phyloP scores from a whole-genome alignment of 1,140 invertebrate genomes.

The Apolygus lucorum region DNA sequence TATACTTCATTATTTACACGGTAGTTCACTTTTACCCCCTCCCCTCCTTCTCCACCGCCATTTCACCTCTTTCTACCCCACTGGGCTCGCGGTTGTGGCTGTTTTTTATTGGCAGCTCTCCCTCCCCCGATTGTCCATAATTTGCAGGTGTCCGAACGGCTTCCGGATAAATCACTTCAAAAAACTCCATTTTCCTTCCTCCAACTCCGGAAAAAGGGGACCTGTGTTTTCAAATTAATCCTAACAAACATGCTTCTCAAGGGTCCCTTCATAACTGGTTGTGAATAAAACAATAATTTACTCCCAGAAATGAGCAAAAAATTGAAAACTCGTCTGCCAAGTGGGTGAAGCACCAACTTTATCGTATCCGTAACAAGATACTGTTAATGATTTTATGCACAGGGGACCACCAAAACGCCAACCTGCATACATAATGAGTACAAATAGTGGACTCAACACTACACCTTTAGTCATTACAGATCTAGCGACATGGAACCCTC shows the following conservation, averaged over 20 bases:
- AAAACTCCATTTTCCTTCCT: background rate
- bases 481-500: too few species aligned
- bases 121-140: conserved; percentile 19
- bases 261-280: too few species aligned
- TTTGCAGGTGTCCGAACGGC: conserved; percentile 22
- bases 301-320: too few species aligned
- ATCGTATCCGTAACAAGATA: too few species aligned
- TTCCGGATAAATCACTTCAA: conserved; percentile 13
- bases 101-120: conserved; percentile 20
- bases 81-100: conserved; percentile 1
- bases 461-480: too few species aligned
- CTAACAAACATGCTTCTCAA: background rate
- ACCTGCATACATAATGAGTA: too few species aligned
- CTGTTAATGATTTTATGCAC: too few species aligned
- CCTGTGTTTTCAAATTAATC: background rate
- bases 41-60: background rate
- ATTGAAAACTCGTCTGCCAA: too few species aligned
- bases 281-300: too few species aligned
- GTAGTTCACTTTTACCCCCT: conserved; percentile 12
- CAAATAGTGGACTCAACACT: too few species aligned
- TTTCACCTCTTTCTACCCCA: background rate
- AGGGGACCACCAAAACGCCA: too few species aligned
- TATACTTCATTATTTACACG: conserved; percentile 23
- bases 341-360: too few species aligned
- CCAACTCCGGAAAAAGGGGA: background rate